These are phyloP conservation scores for Cryptoleucopteryx plumbea DNA, from an alignment of 2,113 vertebrate genomes.

Conservation along the genomic window DNA sequence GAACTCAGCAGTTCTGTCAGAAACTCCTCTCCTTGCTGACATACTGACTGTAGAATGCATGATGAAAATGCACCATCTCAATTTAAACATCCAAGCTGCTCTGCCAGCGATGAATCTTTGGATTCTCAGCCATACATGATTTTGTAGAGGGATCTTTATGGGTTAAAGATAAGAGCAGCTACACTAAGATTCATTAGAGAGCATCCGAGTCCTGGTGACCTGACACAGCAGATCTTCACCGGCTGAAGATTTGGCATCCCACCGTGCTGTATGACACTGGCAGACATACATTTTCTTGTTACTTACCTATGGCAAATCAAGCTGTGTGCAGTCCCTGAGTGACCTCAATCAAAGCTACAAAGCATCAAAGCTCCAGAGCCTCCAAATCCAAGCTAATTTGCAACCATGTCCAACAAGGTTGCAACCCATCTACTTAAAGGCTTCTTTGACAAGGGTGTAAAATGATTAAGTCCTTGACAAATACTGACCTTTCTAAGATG, in stretches of 20 bases:
- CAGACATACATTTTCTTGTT: too few relatives aligned
- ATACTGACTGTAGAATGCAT: fast-evolving
- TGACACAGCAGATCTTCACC: background rate
- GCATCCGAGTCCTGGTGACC: background rate
- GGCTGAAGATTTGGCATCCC: background rate
- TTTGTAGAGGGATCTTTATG: fast-evolving
- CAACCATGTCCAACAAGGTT: background rate
- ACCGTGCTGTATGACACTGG: fast-evolving
- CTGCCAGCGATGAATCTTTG: background rate
- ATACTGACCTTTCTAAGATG: background rate
- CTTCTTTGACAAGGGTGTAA: background rate
- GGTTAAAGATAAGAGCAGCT: background rate
- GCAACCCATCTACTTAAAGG: background rate
- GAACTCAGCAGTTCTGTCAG: background rate
- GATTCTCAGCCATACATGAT: fast-evolving
- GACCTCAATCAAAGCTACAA: background rate
- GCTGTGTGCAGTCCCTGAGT: background rate
- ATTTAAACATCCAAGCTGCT: background rate
- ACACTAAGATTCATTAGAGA: background rate
- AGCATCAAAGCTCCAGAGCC: background rate
- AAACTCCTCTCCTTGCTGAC: background rate
- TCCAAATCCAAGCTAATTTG: background rate
- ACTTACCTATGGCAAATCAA: background rate
- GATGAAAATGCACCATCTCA: background rate
- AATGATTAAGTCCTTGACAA: background rate